phyloP scores from a whole-genome alignment of 2,888 invertebrate species.

The Cecidostiba fungosa region DNA sequence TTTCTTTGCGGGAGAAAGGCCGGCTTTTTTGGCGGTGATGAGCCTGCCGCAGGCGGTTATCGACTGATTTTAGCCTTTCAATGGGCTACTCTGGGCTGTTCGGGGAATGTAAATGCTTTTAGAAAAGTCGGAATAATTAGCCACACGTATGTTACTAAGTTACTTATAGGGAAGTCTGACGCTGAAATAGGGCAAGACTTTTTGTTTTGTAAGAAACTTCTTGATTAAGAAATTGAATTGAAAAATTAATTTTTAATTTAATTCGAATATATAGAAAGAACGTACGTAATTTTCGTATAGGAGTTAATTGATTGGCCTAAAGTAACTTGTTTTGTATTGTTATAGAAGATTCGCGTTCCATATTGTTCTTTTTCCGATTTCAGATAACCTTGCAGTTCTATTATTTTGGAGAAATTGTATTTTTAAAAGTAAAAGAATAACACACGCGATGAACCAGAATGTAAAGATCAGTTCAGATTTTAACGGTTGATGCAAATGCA shows the following conservation, averaged over 20 bases:
- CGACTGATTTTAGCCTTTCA: neutral
- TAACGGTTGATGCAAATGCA: neutral
- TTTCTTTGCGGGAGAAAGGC: neutral
- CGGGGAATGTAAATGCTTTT: neutral
- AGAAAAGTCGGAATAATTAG: neutral
- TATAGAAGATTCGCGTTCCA: neutral
- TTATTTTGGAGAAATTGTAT: constrained; percentile 34
- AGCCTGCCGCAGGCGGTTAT: neutral
- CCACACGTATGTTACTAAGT: too few relatives aligned
- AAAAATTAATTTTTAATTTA: too few relatives aligned
- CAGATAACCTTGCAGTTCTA: constrained; percentile 1
- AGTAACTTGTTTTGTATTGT: neutral
- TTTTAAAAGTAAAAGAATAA: constrained; percentile 23
- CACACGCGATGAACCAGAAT: constrained; percentile 2
- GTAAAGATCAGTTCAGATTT: neutral
- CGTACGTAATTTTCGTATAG: too few relatives aligned
- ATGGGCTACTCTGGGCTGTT: neutral
- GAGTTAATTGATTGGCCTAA: neutral
- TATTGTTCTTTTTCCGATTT: neutral
- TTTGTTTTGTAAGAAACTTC: neutral
- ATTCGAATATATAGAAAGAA: too few relatives aligned
- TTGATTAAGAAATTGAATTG: too few relatives aligned
- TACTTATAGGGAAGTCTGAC: too few relatives aligned
- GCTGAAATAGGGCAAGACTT: neutral
- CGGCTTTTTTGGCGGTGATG: neutral